Conservation (phyloP, 92 coral and sea anemone genomes). For the Bergia sp. region DNA sequence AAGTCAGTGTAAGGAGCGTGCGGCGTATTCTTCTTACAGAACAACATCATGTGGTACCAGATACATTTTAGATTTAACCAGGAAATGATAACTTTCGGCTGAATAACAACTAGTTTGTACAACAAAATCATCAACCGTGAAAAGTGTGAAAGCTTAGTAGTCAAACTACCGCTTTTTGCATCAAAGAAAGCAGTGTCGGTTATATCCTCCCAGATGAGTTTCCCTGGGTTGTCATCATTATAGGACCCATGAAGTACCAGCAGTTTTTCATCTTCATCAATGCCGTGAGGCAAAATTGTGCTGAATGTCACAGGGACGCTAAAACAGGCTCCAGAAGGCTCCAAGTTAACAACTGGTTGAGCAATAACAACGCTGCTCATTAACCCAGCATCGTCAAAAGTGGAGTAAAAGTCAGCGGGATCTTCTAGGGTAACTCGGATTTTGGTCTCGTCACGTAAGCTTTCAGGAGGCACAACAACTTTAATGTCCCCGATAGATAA, state of each 20-base stretch:
- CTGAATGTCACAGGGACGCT: not conserved
- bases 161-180: not conserved
- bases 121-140: not conserved
- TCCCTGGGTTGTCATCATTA: not conserved
- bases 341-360: not conserved
- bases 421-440: not conserved
- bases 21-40: not conserved
- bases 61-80: not conserved
- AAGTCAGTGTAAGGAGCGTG: not conserved
- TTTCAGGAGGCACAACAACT: not conserved
- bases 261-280: not conserved
- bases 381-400: constrained; percentile 12
- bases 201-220: not conserved
- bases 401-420: constrained; percentile 2
- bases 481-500: not conserved
- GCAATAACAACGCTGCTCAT: constrained; percentile 6
- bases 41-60: constrained; percentile 5
- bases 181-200: not conserved
- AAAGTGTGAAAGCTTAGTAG: not conserved
- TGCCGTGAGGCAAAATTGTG: not conserved
- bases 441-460: not conserved
- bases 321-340: not conserved
- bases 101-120: too few species aligned
- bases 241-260: constrained; percentile 18
- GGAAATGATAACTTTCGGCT: not conserved